These are phyloP conservation scores for Characodon lateralis DNA, from an alignment of 2,797 vertebrate genomes.

Conservation along the genomic window DNA sequence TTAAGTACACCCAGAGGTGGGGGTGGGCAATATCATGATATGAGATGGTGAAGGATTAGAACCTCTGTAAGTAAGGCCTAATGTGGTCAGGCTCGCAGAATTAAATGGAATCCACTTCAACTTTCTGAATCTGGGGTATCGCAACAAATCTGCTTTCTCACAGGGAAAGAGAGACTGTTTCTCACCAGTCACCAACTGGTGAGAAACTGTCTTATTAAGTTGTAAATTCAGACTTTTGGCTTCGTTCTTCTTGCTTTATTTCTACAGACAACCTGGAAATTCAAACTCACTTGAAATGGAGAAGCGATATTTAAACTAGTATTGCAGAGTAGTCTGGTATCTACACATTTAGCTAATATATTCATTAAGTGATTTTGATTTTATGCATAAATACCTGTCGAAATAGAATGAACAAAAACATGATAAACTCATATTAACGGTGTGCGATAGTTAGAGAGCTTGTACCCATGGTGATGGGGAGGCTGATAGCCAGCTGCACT, in stretches of 20 bases:
- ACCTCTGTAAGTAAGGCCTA: neutral
- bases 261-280: neutral
- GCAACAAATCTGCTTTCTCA: neutral
- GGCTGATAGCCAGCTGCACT: slow-evolving; percentile 14
- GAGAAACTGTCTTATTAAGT: neutral
- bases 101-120: neutral
- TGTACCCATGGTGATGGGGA: slow-evolving; percentile 25
- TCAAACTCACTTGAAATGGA: neutral
- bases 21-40: neutral
- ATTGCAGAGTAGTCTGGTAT: neutral
- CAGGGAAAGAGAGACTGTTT: neutral
- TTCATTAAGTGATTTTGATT: neutral
- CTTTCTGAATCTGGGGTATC: neutral
- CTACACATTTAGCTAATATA: neutral
- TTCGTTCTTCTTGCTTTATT: neutral
- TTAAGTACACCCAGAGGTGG: neutral
- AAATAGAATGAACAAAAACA: neutral
- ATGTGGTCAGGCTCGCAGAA: neutral
- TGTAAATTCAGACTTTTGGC: neutral
- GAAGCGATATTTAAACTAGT: neutral
- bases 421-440: neutral
- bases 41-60: neutral
- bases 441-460: slow-evolving; percentile 16
- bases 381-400: neutral
- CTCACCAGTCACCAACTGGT: too few species aligned